Evolutionary conservation across 2,888 invertebrate species (phyloP).

Genomic region (Oscheius myriophilus): DNA sequence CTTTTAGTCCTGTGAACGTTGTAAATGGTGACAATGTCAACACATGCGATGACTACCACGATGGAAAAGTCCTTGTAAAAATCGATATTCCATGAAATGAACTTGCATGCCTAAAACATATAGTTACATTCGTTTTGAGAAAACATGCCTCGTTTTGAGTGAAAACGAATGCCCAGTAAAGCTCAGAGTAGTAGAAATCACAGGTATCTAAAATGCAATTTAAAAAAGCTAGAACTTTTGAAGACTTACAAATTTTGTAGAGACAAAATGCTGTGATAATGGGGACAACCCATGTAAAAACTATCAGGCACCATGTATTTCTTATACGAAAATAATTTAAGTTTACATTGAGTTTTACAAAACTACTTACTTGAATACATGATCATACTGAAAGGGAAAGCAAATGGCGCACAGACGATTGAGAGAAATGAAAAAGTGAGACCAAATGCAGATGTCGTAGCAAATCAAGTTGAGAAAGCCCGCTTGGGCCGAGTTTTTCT

Average conservation of each 20-base stretch:
- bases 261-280: slow-evolving; percentile 22
- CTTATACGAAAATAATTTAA: slow-evolving; percentile 15
- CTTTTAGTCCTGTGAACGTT: slow-evolving; percentile 28
- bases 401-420: slow-evolving; percentile 27
- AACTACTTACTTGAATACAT: slow-evolving; percentile 16
- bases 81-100: slow-evolving; percentile 37
- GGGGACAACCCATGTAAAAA: slow-evolving; percentile 10
- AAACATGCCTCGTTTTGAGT: slow-evolving; percentile 8
- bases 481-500: slow-evolving; percentile 14
- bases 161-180: slow-evolving; percentile 21
- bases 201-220: slow-evolving; percentile 17
- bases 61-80: slow-evolving; percentile 34
- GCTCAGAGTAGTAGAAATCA: slow-evolving; percentile 26
- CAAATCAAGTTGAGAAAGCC: slow-evolving; percentile 20
- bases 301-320: slow-evolving; percentile 13
- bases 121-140: slow-evolving; percentile 8
- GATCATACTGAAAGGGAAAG: slow-evolving; percentile 22
- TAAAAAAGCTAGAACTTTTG: background rate
- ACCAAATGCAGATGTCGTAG: slow-evolving; percentile 31
- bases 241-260: slow-evolving; percentile 25
- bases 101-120: slow-evolving; percentile 28
- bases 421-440: slow-evolving; percentile 28
- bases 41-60: slow-evolving; percentile 26
- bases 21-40: slow-evolving; percentile 33
- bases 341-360: too few species aligned